Base-by-base conservation (phyloP, 2,113 vertebrate genomes). In the Syrrhaptes paradoxus region DNA sequence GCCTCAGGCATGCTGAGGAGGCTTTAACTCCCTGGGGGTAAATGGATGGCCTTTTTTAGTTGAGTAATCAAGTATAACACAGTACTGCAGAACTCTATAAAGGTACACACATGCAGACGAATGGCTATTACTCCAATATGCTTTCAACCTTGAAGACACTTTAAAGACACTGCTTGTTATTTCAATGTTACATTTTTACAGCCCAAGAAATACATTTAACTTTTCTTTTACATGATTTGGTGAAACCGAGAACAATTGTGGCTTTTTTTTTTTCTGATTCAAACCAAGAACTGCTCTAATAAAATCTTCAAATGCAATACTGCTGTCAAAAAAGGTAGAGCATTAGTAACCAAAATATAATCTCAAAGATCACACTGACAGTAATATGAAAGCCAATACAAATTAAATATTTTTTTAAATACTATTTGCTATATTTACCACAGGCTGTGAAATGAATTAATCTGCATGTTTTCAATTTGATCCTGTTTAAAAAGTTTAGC, bases 21-120 rank as follows among this genome's bases (percentile, higher is more conserved):
- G 14, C 9, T 78, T 17, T 80, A 29, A 34, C 52, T 96, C 80
- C 91, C 65, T 59, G 59, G 52, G 66, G 78, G 72, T 93, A 96
- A 97, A 96, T 96, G 93, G 95, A 92, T 96, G 74, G 75, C 29
- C 91, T 51, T 89, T 73, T 95, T 72, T 74, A 92, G 80, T 89
- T 83, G 91, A 96, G 84, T 96, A 96, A 96, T 94, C 92, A 97
- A 95, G 95, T 89, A 68, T 77, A 96, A 94, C 92, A 88, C 76
- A 43, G 58, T 85, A 78, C 49, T 79, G 86, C 65, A 76, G 67
- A 83, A 48, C n/a, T 76, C 65, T 87, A 28, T 78, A 62, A 89
- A 95, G 45, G 29, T 66, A 89, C 46, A 73, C 18, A n/a, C 73
- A 68, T 49, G 75, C 81, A 82, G 62, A 61, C 75, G 97, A 97